Conservation (phyloP, 2,888 invertebrate genomes). For the Eulithis testata region DNA sequence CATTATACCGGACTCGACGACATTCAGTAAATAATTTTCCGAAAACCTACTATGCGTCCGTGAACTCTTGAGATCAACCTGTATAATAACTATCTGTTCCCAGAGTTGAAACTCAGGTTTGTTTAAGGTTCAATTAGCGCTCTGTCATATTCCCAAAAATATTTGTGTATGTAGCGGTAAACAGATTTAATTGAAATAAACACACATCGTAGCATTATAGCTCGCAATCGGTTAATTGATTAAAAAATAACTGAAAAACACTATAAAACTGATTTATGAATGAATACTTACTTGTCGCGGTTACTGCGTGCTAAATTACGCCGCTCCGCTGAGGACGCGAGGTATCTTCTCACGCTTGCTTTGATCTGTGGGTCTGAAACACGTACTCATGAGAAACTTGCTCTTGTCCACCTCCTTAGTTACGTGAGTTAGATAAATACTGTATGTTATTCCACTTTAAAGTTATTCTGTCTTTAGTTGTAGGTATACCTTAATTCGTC, state of each 20-base stretch:
- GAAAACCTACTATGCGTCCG: background rate
- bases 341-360: slow-evolving; percentile 89
- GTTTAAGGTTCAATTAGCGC: too few relatives aligned
- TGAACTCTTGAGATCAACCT: background rate
- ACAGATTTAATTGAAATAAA: background rate
- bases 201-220: background rate
- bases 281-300: slow-evolving; percentile 72
- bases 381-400: slow-evolving; percentile 13
- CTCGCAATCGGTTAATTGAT: too few relatives aligned
- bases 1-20: slow-evolving; percentile 6
- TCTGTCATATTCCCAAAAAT: too few relatives aligned
- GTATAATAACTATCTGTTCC: too few relatives aligned
- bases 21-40: slow-evolving; percentile 1
- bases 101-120: too few relatives aligned
- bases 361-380: slow-evolving; percentile 93
- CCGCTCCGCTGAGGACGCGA: slow-evolving; percentile 84
- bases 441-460: too few relatives aligned
- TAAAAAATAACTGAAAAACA: background rate
- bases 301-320: slow-evolving; percentile 54
- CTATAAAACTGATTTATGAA: background rate
- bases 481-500: too few relatives aligned
- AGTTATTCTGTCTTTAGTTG: too few relatives aligned
- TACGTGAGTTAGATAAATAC: background rate
- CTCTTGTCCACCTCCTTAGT: background rate
- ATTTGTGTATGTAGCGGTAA: too few relatives aligned